Conservation (phyloP, 2,888 invertebrate species). For the Cybosia mesomella region DNA sequence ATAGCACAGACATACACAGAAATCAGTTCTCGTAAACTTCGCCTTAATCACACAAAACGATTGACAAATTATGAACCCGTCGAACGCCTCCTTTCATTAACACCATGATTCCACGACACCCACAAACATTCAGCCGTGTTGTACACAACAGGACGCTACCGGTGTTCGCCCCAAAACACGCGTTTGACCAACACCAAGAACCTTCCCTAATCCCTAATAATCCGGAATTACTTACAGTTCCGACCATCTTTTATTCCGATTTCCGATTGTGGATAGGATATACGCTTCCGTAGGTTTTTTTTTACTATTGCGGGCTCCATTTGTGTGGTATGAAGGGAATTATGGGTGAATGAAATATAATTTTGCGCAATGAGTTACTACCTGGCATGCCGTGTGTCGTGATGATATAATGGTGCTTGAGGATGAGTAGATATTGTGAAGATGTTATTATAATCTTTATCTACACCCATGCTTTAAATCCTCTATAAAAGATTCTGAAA, state of each 20-base stretch:
- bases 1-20: no score
- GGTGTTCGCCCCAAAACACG: constrained; percentile 25
- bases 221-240: constrained; percentile 53
- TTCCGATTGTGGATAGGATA: constrained; percentile 20
- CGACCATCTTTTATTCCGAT: constrained; percentile 26
- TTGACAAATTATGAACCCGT: constrained; percentile 25
- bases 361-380: constrained; percentile 23
- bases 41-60: constrained; percentile 26
- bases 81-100: constrained; percentile 32
- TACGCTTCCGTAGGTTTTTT: constrained; percentile 36
- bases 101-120: constrained; percentile 59
- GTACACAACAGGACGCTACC: constrained; percentile 28
- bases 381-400: constrained; percentile 4
- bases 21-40: no score
- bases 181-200: constrained; percentile 32
- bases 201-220: constrained; percentile 46
- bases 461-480: no score
- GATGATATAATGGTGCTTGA: constrained; percentile 15
- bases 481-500: no score
- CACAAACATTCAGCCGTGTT: constrained; percentile 55
- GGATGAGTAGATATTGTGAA: constrained; percentile 13
- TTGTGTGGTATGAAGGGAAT: not conserved
- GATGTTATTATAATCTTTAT: constrained; percentile 5
- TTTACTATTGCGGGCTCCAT: not conserved
- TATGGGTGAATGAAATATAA: constrained; percentile 14